A percentile compares a stretch with the other conserved stretches of the same genome.
Evolutionary conservation across 2,113 vertebrate species (phyloP).

Genomic region (Thymallus thymallus): DNA sequence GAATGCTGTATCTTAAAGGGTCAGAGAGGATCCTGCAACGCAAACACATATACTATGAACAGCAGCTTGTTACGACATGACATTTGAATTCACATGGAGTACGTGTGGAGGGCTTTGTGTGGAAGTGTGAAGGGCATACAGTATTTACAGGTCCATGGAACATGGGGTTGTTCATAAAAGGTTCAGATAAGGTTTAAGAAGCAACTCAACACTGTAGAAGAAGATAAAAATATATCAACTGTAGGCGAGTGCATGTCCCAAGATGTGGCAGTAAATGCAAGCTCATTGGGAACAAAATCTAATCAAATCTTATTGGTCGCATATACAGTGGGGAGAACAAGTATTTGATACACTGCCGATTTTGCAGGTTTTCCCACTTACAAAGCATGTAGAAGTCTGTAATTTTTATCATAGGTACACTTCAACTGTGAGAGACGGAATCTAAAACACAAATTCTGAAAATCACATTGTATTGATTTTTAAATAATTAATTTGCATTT

Average conservation of each 20-base stretch:
- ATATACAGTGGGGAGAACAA: no score
- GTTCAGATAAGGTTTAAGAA: slow-evolving; percentile 39
- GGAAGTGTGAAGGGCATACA: slow-evolving; percentile 1
- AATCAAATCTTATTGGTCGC: background rate
- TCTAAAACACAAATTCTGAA: no score
- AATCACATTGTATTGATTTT: no score
- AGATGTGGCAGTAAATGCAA: background rate
- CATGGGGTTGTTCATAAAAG: slow-evolving; percentile 18
- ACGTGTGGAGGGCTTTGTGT: slow-evolving; percentile 15
- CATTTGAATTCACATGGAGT: no score
- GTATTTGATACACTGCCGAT: no score
- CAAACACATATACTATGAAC: slow-evolving; percentile 25
- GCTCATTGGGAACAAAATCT: background rate
- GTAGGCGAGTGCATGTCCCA: background rate
- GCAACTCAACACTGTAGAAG: background rate
- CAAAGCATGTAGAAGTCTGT: no score
- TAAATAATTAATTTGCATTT: no score
- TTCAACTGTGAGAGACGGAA: no score
- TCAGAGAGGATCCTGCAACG: slow-evolving; percentile 1
- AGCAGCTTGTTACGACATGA: slow-evolving; percentile 36
- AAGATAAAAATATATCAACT: background rate
- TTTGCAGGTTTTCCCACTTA: no score
- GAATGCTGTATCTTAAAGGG: background rate
- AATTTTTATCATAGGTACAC: no score
- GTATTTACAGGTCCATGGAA: slow-evolving; percentile 30